Conservation (phyloP, 2,113 vertebrate genomes). For the Corythornis vintsioides region DNA sequence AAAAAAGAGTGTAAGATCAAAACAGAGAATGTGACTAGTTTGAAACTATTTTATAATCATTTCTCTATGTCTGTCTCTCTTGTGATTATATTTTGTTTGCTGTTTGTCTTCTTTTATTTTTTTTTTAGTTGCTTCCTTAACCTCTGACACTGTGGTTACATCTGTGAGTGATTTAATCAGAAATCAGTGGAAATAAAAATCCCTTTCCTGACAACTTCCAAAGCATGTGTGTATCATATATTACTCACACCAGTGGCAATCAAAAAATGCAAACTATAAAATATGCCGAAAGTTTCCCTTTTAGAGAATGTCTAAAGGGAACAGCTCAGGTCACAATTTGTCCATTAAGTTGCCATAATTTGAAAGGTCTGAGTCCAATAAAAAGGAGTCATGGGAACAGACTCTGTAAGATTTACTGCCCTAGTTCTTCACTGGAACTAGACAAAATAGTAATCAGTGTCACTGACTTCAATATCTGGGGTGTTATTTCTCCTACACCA, state of each 20-base stretch:
- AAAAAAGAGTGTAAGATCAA: not conserved
- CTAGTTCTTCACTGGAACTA: not conserved
- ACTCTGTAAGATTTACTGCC: not conserved
- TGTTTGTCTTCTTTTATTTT: too few species aligned
- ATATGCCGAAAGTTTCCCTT: not conserved
- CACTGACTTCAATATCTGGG: not conserved
- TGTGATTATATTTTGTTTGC: not conserved
- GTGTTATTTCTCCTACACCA: not conserved
- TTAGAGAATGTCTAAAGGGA: not conserved
- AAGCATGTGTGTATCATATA: not conserved
- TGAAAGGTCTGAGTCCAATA: not conserved
- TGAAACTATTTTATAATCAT: not conserved
- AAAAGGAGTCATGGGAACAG: not conserved
- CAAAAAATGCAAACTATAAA: conserved; percentile 14
- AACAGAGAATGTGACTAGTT: not conserved
- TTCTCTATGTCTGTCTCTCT: not conserved
- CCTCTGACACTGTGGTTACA: not conserved
- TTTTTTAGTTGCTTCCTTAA: not conserved
- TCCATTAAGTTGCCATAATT: not conserved
- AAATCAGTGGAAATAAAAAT: conserved; percentile 26
- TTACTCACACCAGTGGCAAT: not conserved
- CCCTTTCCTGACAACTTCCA: not conserved
- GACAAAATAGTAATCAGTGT: not conserved
- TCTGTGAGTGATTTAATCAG: not conserved
- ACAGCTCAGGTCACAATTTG: not conserved